Evolutionary conservation across 2,888 invertebrate species (phyloP).

Genomic region (Melieria crassipennis): DNA sequence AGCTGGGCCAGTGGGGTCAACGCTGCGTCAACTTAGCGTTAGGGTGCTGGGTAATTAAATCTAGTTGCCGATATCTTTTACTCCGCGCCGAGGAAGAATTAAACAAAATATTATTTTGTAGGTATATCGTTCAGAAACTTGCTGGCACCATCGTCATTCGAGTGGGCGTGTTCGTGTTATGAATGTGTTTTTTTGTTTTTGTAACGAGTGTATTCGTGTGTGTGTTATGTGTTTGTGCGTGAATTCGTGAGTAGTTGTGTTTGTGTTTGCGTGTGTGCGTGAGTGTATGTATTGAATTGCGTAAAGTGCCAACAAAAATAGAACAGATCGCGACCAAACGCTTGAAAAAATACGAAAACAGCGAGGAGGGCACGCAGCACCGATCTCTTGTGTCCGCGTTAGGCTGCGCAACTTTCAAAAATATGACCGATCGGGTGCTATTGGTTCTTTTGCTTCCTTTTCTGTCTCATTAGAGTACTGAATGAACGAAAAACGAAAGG

Average conservation of each 20-base stretch:
- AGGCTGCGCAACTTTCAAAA: constrained; percentile 11
- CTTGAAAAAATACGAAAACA: too few relatives aligned
- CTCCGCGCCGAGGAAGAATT: constrained; percentile 35
- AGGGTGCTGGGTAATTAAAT: too few relatives aligned
- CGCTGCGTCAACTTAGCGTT: too few relatives aligned
- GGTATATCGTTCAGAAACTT: constrained; percentile 23
- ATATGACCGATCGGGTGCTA: constrained; percentile 14
- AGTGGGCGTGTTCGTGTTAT: constrained; percentile 27
- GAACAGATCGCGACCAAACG: constrained; percentile 35
- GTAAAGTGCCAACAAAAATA: constrained; percentile 54
- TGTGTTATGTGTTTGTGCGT: constrained; percentile 30
- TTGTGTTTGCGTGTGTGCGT: constrained; percentile 32
- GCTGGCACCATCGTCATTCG: neutral
- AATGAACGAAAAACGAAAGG: neutral
- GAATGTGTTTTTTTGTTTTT: constrained; percentile 20
- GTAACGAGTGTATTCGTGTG: constrained; percentile 18
- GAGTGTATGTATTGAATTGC: constrained; percentile 39
- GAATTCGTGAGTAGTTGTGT: constrained; percentile 32
- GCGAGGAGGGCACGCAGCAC: too few relatives aligned
- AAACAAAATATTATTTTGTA: constrained; percentile 41
- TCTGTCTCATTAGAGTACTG: neutral
- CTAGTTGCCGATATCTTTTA: too few relatives aligned
- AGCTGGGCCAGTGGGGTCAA: too few relatives aligned
- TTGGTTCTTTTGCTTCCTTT: constrained; percentile 1
- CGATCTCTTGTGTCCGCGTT: too few relatives aligned